phyloP scores from a whole-genome alignment of 2,888 invertebrate species.

The Sphecodes monilicornis region DNA sequence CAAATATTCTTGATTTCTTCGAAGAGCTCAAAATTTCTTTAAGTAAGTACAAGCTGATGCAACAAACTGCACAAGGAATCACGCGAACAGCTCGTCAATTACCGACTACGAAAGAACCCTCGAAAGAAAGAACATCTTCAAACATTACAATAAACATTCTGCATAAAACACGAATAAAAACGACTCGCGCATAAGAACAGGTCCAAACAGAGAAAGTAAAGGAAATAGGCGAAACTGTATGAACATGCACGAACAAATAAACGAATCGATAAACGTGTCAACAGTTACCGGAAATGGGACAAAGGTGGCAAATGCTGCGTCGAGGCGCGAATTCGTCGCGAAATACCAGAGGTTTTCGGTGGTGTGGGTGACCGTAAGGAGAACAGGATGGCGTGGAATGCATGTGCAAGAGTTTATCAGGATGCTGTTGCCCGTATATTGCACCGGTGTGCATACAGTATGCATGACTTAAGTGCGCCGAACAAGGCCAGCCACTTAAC shows the following conservation, averaged over 20 bases:
- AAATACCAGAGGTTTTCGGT: background rate
- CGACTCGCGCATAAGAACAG: background rate
- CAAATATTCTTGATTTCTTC: no score
- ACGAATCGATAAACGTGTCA: background rate
- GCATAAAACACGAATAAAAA: background rate
- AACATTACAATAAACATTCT: no score
- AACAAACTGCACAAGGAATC: background rate
- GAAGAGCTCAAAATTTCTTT: background rate
- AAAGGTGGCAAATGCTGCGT: background rate
- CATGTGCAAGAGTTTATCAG: slow-evolving; percentile 19
- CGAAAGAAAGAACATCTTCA: background rate
- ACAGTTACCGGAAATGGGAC: background rate
- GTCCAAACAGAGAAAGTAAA: background rate
- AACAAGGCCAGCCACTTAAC: slow-evolving; percentile 66
- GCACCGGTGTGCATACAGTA: slow-evolving; percentile 46
- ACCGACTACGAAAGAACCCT: background rate
- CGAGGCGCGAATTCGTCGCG: background rate
- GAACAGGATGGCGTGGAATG: background rate
- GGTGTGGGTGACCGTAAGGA: background rate
- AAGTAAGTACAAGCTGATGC: background rate
- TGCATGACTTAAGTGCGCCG: slow-evolving; percentile 61
- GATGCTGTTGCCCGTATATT: slow-evolving; percentile 43
- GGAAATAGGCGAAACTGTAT: background rate
- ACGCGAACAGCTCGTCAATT: background rate
- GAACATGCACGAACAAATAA: background rate